These are phyloP conservation scores for Odontophorus gujanensis DNA, from an alignment of 2,113 vertebrate species.

Conservation along the genomic window DNA sequence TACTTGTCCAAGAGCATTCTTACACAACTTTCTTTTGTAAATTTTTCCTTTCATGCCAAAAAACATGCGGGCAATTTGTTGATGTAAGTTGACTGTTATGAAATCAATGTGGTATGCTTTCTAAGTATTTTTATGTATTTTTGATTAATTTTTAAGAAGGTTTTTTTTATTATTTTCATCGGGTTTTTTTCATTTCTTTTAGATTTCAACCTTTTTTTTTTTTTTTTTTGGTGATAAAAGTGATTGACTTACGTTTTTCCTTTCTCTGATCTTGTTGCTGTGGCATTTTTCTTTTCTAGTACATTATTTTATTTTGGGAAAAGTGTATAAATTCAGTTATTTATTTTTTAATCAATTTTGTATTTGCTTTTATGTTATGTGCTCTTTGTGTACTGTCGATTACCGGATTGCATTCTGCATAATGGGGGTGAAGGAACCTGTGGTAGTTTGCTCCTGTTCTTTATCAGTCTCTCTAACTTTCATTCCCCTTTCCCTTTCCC, in stretches of 20 bases:
- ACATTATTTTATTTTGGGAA: constrained; percentile 55
- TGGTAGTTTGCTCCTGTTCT: constrained; percentile 9
- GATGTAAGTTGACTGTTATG: constrained; percentile 97
- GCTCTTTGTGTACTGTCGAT: constrained; percentile 39
- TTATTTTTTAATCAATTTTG: constrained; percentile 48
- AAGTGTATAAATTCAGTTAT: constrained; percentile 15
- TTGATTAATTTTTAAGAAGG: constrained; percentile 59
- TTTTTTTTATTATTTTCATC: constrained; percentile 63
- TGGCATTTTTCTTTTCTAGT: constrained; percentile 72
- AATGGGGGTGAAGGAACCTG: neutral
- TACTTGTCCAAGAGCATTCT: constrained; percentile 97
- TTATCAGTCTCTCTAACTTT: neutral
- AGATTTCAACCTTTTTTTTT: constrained; percentile 68
- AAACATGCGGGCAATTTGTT: constrained; percentile 99
- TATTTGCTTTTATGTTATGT: constrained; percentile 68
- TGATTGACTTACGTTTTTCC: constrained; percentile 74
- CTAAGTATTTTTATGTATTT: constrained; percentile 81
- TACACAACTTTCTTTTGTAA: constrained; percentile 99
- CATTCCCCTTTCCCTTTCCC: neutral
- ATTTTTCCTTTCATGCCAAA: constrained; percentile 99
- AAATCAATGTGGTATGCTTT: constrained; percentile 92
- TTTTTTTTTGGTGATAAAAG: constrained; percentile 79
- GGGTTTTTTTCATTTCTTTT: constrained; percentile 73
- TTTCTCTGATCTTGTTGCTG: constrained; percentile 59
- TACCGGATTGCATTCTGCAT: constrained; percentile 74